Base-by-base conservation (phyloP, 2,113 vertebrate genomes). In the Astatoreochromis straeleni region DNA sequence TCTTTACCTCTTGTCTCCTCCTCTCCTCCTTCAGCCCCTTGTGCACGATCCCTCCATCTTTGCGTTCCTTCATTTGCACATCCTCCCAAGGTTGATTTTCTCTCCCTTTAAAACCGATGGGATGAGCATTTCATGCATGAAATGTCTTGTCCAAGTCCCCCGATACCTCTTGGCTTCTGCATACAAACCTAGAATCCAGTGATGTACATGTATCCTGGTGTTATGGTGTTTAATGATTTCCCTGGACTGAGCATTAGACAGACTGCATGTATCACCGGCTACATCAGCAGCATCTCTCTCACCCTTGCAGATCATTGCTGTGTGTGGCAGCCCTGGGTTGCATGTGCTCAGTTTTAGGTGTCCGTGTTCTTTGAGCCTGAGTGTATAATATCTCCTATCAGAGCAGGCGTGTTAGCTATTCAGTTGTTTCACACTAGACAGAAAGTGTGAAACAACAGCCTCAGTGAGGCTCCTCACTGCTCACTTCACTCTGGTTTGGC, bases 281-380 rank as follows among this genome's bases (percentile, higher is more conserved):
- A 85, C 86, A 93, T 87, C 87, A 90, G 88, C 92, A 93, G 9
- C 16, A 26, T 84, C 84, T 94, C 68, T 85, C 90, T 94, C 93
- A 93, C 95, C 96, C 95, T 96, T 95, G 94, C 83, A 93, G 89
- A 96, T 95, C 95, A 95, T 95, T 92, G 94, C 94, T 93, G 83
- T 90, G 87, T 91, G 94, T 81, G 87, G 92, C 94, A 95, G 89
- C 81, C 53, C 87, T 86, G 83, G 83, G 85, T 85, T 93, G 91
- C 9, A 33, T 85, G 63, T 63, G 70, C n/a, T 83, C 81, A 70
- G 19, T 81, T 63, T 73, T 75, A 47, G 68, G 40, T 75, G 68
- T 65, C 19, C 5, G 5, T 35, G 60, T 17, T 29, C 42, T 47
- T 49, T 73, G 5, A 26, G 4, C 26, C 16, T 51, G 42, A 33